phyloP scores from a whole-genome alignment of 1,140 invertebrate species.

The Sminthurinus signatus region DNA sequence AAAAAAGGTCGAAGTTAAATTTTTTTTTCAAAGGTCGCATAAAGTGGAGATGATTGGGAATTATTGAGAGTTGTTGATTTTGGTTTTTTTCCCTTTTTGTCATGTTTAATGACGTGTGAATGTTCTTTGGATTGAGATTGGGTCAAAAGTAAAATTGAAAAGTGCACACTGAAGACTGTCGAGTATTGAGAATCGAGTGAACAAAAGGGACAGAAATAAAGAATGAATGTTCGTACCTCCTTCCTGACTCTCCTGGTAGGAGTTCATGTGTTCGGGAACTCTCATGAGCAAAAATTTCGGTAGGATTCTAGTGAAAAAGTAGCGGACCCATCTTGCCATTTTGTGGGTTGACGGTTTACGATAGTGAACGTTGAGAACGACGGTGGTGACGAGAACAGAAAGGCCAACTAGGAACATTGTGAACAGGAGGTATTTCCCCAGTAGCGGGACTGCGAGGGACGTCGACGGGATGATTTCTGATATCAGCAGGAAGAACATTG shows the following conservation, averaged over 20 bases:
- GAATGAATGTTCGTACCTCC: neutral
- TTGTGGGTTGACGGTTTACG: constrained; percentile 96
- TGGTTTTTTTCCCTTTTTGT: too few species aligned
- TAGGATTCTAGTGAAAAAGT: constrained; percentile 76
- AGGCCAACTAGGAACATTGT: constrained; percentile 96
- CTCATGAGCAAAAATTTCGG: constrained; percentile 79
- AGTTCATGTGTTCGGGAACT: constrained; percentile 44
- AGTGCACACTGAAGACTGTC: too few species aligned
- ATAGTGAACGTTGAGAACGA: constrained; percentile 98
- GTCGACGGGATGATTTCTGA: constrained; percentile 98
- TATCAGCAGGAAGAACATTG: constrained; percentile 98
- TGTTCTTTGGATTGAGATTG: too few species aligned
- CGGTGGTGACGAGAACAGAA: constrained; percentile 94
- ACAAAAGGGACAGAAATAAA: too few species aligned
- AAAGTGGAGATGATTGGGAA: too few species aligned
- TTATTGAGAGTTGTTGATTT: too few species aligned
- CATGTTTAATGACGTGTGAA: too few species aligned
- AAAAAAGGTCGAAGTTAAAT: too few species aligned
- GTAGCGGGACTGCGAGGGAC: constrained; percentile 86
- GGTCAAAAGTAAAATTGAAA: too few species aligned
- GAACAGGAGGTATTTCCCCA: constrained; percentile 97
- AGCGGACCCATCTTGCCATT: constrained; percentile 86
- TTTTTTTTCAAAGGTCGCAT: too few species aligned
- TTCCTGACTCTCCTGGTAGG: constrained; percentile 23
- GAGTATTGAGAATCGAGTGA: too few species aligned